phyloP scores from a whole-genome alignment of 2,113 vertebrate genomes.

The Cavia porcellus region DNA sequence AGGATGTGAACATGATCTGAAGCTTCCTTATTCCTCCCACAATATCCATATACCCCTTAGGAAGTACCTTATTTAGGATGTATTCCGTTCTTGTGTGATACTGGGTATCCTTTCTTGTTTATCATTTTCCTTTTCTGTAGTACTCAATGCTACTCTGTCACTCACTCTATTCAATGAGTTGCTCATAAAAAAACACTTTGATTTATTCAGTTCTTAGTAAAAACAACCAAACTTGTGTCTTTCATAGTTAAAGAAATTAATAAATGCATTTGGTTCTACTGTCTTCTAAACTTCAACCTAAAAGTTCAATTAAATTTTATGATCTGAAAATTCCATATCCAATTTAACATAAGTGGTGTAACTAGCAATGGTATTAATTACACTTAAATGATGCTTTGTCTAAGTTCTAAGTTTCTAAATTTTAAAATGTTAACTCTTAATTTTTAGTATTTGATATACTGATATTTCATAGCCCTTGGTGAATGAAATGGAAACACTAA shows the following conservation, averaged over 20 bases:
- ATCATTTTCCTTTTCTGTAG: not conserved
- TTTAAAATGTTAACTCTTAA: not conserved
- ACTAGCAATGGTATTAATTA: not conserved
- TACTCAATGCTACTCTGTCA: not conserved
- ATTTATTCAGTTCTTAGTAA: not conserved
- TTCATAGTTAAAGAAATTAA: not conserved
- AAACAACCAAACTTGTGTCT: not conserved
- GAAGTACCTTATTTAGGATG: not conserved
- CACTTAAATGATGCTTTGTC: not conserved
- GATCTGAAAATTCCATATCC: not conserved
- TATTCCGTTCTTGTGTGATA: not conserved
- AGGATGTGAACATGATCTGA: not conserved
- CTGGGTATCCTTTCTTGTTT: not conserved
- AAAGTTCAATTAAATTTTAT: not conserved
- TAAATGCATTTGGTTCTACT: not conserved
- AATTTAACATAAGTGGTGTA: not conserved
- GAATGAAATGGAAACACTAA: constrained; percentile 11
- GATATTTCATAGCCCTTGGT: not conserved
- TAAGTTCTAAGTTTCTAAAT: not conserved
- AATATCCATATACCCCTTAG: not conserved
- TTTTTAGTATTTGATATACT: not conserved
- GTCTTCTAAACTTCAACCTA: not conserved
- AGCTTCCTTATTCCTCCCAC: not conserved
- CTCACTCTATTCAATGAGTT: not conserved
- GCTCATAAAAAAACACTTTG: not conserved